Evolutionary conservation across 2,888 invertebrate genomes (phyloP), one percentile per base, ranked within the genome.

Genomic region (Elmis aenea): DNA sequence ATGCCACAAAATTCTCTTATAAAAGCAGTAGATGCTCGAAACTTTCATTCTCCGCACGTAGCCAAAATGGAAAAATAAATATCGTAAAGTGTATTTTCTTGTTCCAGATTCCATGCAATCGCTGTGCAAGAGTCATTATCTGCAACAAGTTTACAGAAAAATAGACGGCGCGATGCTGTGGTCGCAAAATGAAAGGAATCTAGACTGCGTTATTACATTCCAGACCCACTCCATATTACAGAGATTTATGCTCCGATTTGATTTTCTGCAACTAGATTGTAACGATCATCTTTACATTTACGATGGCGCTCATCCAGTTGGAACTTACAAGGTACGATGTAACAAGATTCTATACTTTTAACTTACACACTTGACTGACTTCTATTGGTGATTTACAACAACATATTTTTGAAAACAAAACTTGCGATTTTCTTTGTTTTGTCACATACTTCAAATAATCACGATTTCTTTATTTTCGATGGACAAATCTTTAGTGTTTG

Each of bases 181-280:
- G 74, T 92, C 92, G 13, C 83, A 88, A 64, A 91, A 90, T 69
- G 92, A 93, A 70, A 75, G 88, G 50, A 88, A 91, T 67, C 74
- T 92, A 60, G 87, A 92, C 71, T 93, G 93, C 74, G 83, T 86
- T 57, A 85, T 92, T 66, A 93, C 92, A 36, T 93, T 92, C 71
- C 92, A 92, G 72, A 93, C 93, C 52, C 91, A 92, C 72, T 89
- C 91, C 65, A 89, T 93, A 58, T 75, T 92, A 59, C 93, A 93
- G 72, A 77, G 90, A 56, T 93, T 93, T 70, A 92, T 93, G 89
- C 78, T 93, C 59, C 81, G 92, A 60, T 93, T 93, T 70, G 92
- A 93, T 65, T 79, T 86, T 67, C 76, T 93, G 57, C 88, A 90
- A 67, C 76, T 93, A 46, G 93, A 93, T 71, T 93, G 93, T 72